Conservation (phyloP, 2,797 vertebrate genomes). For the Podargus strigoides region DNA sequence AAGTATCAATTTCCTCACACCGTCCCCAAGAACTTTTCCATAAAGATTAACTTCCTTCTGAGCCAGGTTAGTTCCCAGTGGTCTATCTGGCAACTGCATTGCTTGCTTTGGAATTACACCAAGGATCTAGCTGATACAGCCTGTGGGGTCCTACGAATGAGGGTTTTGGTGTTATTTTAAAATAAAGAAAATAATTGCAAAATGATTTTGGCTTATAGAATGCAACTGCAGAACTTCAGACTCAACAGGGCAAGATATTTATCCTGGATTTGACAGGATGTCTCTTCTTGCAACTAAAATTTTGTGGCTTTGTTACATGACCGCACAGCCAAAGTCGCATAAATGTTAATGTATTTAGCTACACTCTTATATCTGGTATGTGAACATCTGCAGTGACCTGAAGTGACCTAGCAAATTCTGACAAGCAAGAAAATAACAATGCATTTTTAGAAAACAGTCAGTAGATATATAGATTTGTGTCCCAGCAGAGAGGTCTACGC, state of each 20-base stretch:
- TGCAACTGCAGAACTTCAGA: background rate
- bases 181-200: background rate
- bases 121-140: background rate
- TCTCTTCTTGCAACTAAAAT: background rate
- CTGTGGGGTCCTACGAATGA: background rate
- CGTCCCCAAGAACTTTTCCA: background rate
- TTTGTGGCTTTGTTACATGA: background rate
- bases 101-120: constrained; percentile 1
- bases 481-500: background rate
- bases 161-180: background rate
- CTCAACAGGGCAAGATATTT: background rate
- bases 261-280: background rate
- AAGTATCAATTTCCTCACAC: background rate
- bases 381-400: background rate
- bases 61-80: background rate
- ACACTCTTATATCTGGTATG: background rate
- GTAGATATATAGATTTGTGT: background rate
- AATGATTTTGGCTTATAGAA: background rate
- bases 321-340: background rate
- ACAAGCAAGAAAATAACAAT: background rate
- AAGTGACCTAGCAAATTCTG: background rate
- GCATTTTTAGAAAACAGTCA: background rate
- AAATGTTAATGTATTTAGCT: background rate
- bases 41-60: background rate
- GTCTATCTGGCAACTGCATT: background rate